Percentiles rank a stretch among this genome's conserved stretches.
Evolutionary conservation across 2,888 invertebrate genomes (phyloP).

Genomic region (Lepidocyrtinus sp.): DNA sequence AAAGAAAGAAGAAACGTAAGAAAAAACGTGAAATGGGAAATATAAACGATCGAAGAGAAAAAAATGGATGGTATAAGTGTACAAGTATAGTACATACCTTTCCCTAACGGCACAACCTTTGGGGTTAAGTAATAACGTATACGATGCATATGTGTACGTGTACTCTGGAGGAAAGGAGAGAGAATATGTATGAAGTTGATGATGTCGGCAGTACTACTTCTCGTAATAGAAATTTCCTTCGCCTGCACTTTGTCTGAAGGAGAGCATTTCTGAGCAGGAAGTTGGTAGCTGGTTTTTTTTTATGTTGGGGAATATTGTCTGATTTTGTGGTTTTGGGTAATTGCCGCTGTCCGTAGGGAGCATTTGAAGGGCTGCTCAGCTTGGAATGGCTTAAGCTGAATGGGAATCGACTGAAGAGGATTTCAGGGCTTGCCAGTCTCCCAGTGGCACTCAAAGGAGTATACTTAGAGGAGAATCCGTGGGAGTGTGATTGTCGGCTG

Average conservation of each 20-base stretch:
- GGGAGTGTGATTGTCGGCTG: conserved; percentile 90
- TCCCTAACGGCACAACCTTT: conserved; percentile 6
- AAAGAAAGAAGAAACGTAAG: background rate
- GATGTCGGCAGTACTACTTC: conserved; percentile 15
- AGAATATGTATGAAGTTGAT: conserved; percentile 28
- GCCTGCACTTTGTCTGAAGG: background rate
- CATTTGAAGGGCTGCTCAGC: conserved; percentile 85
- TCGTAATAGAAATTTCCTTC: background rate
- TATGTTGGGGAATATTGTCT: conserved; percentile 49
- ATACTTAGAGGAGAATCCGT: conserved; percentile 88
- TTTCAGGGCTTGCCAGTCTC: conserved; percentile 81
- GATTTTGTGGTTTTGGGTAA: conserved; percentile 56
- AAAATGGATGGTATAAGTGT: conserved; percentile 2
- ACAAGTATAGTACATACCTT: conserved; percentile 1
- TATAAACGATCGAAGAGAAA: background rate
- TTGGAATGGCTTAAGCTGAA: conserved; percentile 89
- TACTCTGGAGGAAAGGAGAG: background rate
- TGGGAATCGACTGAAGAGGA: conserved; percentile 83
- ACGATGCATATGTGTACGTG: conserved; percentile 13
- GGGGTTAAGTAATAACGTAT: background rate
- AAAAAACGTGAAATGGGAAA: background rate
- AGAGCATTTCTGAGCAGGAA: background rate
- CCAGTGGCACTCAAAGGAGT: conserved; percentile 86
- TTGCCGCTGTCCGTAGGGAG: conserved; percentile 72
- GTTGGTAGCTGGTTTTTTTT: conserved; percentile 11